Evolutionary conservation across 1,140 invertebrate genomes (phyloP).

Genomic region (Drosophila nikananu): DNA sequence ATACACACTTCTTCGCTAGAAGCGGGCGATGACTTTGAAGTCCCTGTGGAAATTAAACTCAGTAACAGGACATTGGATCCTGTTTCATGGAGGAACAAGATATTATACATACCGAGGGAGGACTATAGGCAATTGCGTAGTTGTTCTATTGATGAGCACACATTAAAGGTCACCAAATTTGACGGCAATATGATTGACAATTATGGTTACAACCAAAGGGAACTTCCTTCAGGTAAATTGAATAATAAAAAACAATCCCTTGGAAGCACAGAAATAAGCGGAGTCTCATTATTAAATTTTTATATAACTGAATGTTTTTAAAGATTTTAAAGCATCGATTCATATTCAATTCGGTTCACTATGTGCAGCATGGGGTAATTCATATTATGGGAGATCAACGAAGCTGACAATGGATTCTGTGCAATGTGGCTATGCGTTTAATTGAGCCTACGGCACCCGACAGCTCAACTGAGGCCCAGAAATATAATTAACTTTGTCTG

Average conservation of each 20-base stretch:
- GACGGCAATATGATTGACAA: slow-evolving; percentile 17
- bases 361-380: background rate
- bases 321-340: background rate
- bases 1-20: too few species aligned
- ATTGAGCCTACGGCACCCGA: slow-evolving; percentile 53
- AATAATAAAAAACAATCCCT: background rate
- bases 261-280: background rate
- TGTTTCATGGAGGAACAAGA: background rate
- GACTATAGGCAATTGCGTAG: background rate
- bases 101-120: slow-evolving; percentile 11
- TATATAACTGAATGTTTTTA: background rate
- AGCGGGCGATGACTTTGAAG: slow-evolving; percentile 24
- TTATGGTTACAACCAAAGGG: slow-evolving; percentile 34
- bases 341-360: background rate
- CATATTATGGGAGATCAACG: background rate
- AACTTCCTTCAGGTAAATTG: background rate
- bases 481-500: slow-evolving; percentile 77
- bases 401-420: slow-evolving; percentile 21
- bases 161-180: background rate
- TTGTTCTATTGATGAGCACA: background rate
- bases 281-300: background rate
- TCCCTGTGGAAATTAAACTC: slow-evolving; percentile 33
- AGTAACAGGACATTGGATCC: background rate
- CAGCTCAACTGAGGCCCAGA: slow-evolving; percentile 49
- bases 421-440: slow-evolving; percentile 56